Percentiles rank a stretch among this genome's conserved stretches.
These are phyloP conservation scores for Anorthoa munda DNA, from an alignment of 2,888 invertebrate genomes.

Conservation along the genomic window DNA sequence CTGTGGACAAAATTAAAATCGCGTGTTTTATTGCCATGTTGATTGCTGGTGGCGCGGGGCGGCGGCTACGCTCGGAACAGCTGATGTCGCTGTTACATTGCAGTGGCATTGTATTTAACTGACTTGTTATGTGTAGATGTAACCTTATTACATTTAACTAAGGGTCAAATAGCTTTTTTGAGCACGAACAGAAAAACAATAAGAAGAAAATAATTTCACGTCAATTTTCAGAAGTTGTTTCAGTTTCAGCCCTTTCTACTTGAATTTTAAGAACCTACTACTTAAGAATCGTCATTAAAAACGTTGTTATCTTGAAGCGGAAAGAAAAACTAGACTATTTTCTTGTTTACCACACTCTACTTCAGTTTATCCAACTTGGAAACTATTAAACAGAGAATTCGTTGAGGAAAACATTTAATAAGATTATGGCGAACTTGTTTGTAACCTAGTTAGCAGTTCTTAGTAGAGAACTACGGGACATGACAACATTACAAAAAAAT, in stretches of 20 bases:
- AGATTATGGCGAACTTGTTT: conserved; percentile 49
- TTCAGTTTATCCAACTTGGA: conserved; percentile 39
- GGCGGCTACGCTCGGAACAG: conserved; percentile 30
- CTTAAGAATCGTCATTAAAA: background rate
- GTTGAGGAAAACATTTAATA: conserved; percentile 48
- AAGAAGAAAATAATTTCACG: background rate
- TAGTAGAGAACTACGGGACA: conserved; percentile 3
- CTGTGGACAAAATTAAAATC: conserved; percentile 70
- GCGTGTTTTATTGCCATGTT: conserved; percentile 59
- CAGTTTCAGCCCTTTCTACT: background rate
- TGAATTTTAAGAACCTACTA: background rate
- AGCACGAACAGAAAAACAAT: background rate
- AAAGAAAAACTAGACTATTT: conserved; percentile 23
- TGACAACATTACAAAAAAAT: conserved; percentile 16
- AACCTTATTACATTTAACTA: background rate
- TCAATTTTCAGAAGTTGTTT: background rate
- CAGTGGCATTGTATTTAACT: conserved; percentile 5
- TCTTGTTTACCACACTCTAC: conserved; percentile 39
- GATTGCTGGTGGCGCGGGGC: conserved; percentile 34
- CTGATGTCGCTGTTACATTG: conserved; percentile 37
- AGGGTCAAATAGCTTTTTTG: background rate
- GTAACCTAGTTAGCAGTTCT: conserved; percentile 54
- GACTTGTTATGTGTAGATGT: conserved; percentile 11
- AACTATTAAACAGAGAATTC: conserved; percentile 51
- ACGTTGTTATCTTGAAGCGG: background rate